A percentile compares a stretch with the other conserved stretches of the same genome.
Conservation (phyloP, 2,113 vertebrate genomes). For the Arenaria interpres region DNA sequence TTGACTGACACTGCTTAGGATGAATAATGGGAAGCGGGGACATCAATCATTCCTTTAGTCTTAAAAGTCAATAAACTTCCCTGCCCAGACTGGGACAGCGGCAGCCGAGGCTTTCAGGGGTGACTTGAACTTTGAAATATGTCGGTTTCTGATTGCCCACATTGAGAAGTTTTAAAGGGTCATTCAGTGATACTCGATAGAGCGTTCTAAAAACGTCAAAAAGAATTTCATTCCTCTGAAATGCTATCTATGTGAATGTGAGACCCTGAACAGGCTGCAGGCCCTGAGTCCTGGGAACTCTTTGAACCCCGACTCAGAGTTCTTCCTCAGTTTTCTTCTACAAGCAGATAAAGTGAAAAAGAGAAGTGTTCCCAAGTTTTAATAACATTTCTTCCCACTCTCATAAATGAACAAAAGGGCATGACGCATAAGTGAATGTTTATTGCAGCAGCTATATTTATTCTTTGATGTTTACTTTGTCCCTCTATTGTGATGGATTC, state of each 20-base stretch:
- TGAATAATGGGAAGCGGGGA: accelerated
- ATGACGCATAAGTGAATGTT: neutral
- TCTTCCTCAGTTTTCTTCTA: neutral
- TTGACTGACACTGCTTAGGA: neutral
- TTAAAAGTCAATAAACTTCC: neutral
- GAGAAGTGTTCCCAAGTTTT: neutral
- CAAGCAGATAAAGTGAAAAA: neutral
- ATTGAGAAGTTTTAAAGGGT: neutral
- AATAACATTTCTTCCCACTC: neutral
- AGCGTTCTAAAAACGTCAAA: neutral
- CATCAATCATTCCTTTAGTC: neutral
- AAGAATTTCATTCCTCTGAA: neutral
- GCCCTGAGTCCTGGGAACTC: neutral
- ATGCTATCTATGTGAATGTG: neutral
- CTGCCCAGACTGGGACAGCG: neutral
- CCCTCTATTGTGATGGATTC: neutral
- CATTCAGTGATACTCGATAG: accelerated
- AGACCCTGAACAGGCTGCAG: neutral
- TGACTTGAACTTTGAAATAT: neutral
- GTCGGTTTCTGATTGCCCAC: accelerated
- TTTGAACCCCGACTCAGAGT: neutral
- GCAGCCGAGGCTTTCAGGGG: neutral
- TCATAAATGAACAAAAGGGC: neutral
- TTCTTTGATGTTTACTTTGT: neutral
- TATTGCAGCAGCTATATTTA: neutral